Evolutionary conservation across 2,797 vertebrate genomes (phyloP).

Genomic region (Aulostomus chinensis): DNA sequence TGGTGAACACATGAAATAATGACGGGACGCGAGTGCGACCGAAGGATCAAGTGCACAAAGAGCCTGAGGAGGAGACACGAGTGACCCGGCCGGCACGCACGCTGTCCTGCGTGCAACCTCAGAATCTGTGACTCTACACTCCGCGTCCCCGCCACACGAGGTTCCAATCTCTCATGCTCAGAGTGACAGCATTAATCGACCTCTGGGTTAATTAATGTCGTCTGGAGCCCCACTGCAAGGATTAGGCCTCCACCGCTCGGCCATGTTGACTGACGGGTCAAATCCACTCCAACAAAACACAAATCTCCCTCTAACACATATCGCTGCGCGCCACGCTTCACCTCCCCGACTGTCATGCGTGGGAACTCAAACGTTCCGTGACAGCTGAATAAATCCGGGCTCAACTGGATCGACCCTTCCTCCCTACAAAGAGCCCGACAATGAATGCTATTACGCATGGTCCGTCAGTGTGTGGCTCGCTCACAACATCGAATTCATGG

Average conservation of each 20-base stretch:
- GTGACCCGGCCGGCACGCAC: too few species aligned
- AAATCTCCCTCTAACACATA: conserved; percentile 6
- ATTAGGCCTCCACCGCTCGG: conserved; percentile 17
- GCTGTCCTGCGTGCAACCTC: too few species aligned
- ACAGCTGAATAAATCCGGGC: conserved; percentile 34
- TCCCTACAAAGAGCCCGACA: conserved; percentile 1
- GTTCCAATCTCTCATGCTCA: conserved; percentile 22
- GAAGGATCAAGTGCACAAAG: too few species aligned
- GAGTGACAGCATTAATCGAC: conserved; percentile 48
- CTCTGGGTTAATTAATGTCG: conserved; percentile 62
- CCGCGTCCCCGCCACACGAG: conserved; percentile 23
- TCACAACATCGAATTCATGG: conserved; percentile 48
- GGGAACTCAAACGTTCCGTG: conserved; percentile 31
- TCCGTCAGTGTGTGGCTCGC: conserved; percentile 31
- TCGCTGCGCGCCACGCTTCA: conserved; percentile 4
- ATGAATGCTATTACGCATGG: conserved; percentile 39
- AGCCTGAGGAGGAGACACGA: too few species aligned
- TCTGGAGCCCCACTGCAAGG: conserved; percentile 7
- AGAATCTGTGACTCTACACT: too few species aligned
- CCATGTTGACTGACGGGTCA: conserved; percentile 31
- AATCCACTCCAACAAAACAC: conserved; percentile 27
- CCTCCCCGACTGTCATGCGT: neutral
- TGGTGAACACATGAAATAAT: too few species aligned
- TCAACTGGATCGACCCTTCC: conserved; percentile 7
- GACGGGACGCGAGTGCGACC: too few species aligned